Evolutionary conservation across 2,797 vertebrate species (phyloP), one percentile per base, ranked within the genome.

Genomic region (Sebastes steindachneri): DNA sequence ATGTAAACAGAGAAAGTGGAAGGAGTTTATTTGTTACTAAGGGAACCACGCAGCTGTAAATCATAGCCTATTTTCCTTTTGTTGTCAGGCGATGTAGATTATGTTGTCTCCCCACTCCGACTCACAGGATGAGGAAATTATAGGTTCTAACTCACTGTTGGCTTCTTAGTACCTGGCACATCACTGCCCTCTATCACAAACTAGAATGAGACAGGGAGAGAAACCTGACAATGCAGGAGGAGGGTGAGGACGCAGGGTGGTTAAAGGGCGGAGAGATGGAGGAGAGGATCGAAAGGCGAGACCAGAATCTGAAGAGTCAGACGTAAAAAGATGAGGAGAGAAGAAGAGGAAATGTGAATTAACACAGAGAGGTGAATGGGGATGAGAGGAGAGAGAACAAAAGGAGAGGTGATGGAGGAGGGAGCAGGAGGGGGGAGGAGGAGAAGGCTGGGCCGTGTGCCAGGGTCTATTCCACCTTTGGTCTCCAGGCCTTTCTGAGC

Each of bases 401-500:
- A 73, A 68, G 58, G 19, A 60, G 59, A 41, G 26, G 29, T 14
- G 65, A 53, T 29, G 67, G 73, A 48, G 71, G 70, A 33, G 37
- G 67, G 67, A 33, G 71, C 8, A 48, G 7, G 45, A 19, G 59
- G 58, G 35, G 45, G 67, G 63, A 68, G 78, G 73, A 68, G 58
- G 53, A 60, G 28, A 80, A 23, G 68, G 65, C 92, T 35, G 86
- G 89, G 92, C 86, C 9, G 21, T 8, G 66, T 86, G 92, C 90
- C 92, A 90, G 84, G 81, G 21, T 89, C 89, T 89, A 89, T 92
- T 93, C 88, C 91, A 92, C 92, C 91, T 92, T 86, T 92, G 89
- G 86, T 89, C 91, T 81, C 37, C 37, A 12, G 86, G 88, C 83
- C 86, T 89, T 79, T 82, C 84, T 75, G 86, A 89, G 89, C 90